These are phyloP conservation scores for Hylaeus volcanicus DNA, from an alignment of 1,140 invertebrate genomes.

Conservation along the genomic window DNA sequence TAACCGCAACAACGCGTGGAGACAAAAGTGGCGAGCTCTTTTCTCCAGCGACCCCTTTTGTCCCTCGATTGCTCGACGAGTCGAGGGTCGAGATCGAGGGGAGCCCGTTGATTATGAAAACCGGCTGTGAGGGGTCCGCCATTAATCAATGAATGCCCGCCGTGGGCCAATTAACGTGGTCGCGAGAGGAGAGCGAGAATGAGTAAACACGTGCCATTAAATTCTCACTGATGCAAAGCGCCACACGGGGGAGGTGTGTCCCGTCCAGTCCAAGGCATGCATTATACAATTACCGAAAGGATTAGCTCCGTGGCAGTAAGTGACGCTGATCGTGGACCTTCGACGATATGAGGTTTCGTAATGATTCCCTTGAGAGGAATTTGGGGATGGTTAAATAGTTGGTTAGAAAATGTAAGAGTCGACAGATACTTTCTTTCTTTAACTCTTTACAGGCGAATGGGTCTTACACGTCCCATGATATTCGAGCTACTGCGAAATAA, in stretches of 20 bases:
- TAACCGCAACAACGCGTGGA: background rate
- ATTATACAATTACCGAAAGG: constrained; percentile 13
- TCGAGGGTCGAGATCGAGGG: constrained; percentile 20
- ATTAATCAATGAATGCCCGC: constrained; percentile 58
- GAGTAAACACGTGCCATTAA: constrained; percentile 54
- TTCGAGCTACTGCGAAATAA: too few relatives aligned
- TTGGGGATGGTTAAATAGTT: too few relatives aligned
- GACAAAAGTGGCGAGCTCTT: constrained; percentile 6
- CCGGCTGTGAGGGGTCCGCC: constrained; percentile 29
- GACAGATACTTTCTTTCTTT: too few relatives aligned
- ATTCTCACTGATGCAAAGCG: constrained; percentile 47
- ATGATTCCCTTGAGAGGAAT: too few relatives aligned
- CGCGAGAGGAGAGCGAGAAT: constrained; percentile 29
- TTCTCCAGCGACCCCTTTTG: constrained; percentile 44
- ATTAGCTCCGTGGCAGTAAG: background rate
- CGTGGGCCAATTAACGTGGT: constrained; percentile 55
- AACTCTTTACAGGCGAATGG: too few relatives aligned
- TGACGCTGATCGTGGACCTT: background rate
- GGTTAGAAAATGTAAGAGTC: too few relatives aligned
- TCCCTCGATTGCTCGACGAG: constrained; percentile 26
- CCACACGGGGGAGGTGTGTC: background rate
- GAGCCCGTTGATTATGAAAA: constrained; percentile 53
- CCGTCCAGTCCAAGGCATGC: background rate
- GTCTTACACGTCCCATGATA: too few relatives aligned
- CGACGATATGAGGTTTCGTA: background rate